Percentiles rank a stretch among this genome's conserved stretches.
Evolutionary conservation across 2,797 vertebrate species (phyloP).

Genomic region (Helicolenus hilgendorfi): DNA sequence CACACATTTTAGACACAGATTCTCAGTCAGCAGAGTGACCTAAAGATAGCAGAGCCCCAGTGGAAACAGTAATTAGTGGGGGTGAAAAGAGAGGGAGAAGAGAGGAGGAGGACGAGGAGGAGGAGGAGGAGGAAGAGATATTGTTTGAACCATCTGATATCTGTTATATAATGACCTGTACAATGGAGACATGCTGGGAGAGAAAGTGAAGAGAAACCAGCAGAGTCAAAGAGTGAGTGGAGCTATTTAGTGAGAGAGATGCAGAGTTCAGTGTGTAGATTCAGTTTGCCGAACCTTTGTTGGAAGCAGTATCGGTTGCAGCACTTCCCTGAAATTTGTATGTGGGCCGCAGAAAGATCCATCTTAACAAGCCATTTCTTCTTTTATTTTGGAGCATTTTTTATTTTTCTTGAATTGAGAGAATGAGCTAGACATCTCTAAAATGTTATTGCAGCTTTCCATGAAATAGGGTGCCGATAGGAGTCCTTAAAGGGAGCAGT

Average conservation of each 20-base stretch:
- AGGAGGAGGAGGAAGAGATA: conserved; percentile 67
- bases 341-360: conserved; percentile 26
- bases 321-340: conserved; percentile 35
- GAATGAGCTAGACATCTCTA: conserved; percentile 8
- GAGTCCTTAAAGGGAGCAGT: conserved; percentile 19
- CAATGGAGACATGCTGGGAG: conserved; percentile 74
- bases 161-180: conserved; percentile 82
- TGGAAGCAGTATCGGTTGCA: conserved; percentile 47
- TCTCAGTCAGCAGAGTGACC: conserved; percentile 75
- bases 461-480: conserved; percentile 14
- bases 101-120: conserved; percentile 47
- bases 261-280: conserved; percentile 13
- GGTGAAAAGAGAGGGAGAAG: conserved; percentile 70
- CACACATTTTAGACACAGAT: conserved; percentile 53
- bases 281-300: conserved; percentile 20
- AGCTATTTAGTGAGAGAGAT: conserved; percentile 55
- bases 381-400: neutral
- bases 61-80: conserved; percentile 86
- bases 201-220: conserved; percentile 56
- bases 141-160: conserved; percentile 84
- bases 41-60: conserved; percentile 86
- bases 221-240: conserved; percentile 46
- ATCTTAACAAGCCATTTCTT: conserved; percentile 12
- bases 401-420: conserved; percentile 17
- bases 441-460: conserved; percentile 26